Conservation (phyloP, 2,888 invertebrate species). For the Acleris cristana region DNA sequence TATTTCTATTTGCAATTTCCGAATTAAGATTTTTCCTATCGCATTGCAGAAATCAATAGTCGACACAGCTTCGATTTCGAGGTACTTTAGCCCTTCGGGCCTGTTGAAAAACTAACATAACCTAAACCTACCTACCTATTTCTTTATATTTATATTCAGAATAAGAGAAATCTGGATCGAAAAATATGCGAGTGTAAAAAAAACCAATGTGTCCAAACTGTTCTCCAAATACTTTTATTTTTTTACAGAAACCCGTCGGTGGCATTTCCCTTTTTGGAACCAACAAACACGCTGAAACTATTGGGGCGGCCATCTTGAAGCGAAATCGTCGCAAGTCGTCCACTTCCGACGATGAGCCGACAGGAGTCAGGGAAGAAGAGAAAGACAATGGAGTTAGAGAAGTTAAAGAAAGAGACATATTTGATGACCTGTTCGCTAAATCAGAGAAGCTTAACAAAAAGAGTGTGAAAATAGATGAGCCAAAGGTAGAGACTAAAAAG, state of each 20-base stretch:
- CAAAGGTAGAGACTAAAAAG: slow-evolving; percentile 48
- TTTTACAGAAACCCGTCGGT: slow-evolving; percentile 84
- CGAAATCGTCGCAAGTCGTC: slow-evolving; percentile 63
- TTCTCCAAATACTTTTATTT: too few species aligned
- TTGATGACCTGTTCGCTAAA: slow-evolving; percentile 70
- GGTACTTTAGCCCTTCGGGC: too few species aligned
- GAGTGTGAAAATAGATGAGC: slow-evolving; percentile 41
- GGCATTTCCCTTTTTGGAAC: slow-evolving; percentile 84
- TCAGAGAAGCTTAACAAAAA: slow-evolving; percentile 44
- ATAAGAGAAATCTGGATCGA: too few species aligned
- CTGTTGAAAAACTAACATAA: too few species aligned
- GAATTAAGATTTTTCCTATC: too few species aligned
- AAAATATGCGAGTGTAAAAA: too few species aligned
- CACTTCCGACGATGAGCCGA: slow-evolving; percentile 56
- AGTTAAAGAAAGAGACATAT: slow-evolving; percentile 59
- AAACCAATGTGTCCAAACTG: too few species aligned
- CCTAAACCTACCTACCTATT: too few species aligned
- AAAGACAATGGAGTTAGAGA: slow-evolving; percentile 4
- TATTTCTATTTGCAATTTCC: too few species aligned
- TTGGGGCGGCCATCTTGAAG: slow-evolving; percentile 72
- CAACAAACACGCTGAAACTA: slow-evolving; percentile 66
- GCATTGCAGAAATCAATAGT: too few species aligned
- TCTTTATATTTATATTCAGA: too few species aligned
- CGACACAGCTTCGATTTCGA: too few species aligned
- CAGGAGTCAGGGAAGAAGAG: slow-evolving; percentile 8